These are phyloP conservation scores for Alectoris magna DNA, from an alignment of 2,797 vertebrate genomes.

Conservation along the genomic window DNA sequence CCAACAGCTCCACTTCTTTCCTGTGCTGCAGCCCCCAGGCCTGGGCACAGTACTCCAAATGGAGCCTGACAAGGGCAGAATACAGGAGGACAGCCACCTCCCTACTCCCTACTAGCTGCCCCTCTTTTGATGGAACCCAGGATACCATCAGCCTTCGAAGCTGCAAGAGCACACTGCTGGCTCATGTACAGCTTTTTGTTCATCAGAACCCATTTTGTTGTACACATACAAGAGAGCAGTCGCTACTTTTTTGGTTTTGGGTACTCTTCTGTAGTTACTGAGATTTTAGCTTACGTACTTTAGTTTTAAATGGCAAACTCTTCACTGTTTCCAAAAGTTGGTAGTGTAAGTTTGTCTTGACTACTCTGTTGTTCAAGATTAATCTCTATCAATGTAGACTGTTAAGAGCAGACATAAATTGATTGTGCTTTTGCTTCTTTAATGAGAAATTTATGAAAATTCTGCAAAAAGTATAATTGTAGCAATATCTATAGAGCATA, in stretches of 20 bases:
- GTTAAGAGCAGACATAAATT: neutral
- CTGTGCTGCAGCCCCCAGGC: too few relatives aligned
- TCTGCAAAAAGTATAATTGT: neutral
- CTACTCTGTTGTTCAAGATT: neutral
- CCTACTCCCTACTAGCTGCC: too few relatives aligned
- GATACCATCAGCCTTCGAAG: too few relatives aligned
- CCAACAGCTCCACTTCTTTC: too few relatives aligned
- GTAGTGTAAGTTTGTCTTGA: neutral
- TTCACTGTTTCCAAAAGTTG: neutral
- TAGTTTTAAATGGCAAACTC: neutral
- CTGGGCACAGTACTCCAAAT: too few relatives aligned
- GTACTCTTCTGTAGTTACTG: neutral
- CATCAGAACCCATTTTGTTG: neutral
- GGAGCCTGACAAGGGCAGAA: too few relatives aligned
- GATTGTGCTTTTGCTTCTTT: neutral
- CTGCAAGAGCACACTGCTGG: too few relatives aligned
- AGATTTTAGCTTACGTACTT: neutral
- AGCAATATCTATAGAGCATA: neutral
- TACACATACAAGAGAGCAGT: neutral
- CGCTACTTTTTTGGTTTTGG: neutral
- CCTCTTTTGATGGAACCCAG: too few relatives aligned
- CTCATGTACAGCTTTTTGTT: too few relatives aligned
- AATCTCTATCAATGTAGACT: neutral
- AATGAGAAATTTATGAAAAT: neutral
- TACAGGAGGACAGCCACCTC: too few relatives aligned